Evolutionary conservation across 2,113 vertebrate species (phyloP).

Genomic region (Motacilla alba): DNA sequence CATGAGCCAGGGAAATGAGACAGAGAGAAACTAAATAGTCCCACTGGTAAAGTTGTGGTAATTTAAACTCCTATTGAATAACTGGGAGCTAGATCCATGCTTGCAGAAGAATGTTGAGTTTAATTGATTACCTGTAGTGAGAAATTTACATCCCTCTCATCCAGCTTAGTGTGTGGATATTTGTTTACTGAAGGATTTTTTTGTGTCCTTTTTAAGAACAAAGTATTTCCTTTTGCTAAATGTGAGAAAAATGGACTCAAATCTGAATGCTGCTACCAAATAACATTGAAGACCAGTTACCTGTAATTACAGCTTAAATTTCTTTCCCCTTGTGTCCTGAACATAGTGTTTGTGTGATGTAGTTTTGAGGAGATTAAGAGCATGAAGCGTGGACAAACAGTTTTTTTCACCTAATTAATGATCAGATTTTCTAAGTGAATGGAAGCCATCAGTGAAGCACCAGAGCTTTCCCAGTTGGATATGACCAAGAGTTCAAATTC

Average conservation of each 20-base stretch:
- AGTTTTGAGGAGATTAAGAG: background rate
- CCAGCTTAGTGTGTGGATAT: background rate
- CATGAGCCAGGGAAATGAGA: background rate
- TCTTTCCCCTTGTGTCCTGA: background rate
- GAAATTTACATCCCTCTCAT: background rate
- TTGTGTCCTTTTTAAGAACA: background rate
- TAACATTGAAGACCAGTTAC: background rate
- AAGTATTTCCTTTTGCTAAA: background rate
- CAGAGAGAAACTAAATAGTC: background rate
- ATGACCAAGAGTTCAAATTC: background rate
- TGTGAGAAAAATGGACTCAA: background rate
- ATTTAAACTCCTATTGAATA: background rate
- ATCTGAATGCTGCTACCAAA: background rate
- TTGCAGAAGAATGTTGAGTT: background rate
- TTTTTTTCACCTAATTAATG: background rate
- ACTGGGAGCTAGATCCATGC: background rate
- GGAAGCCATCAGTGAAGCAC: background rate
- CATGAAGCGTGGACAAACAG: background rate
- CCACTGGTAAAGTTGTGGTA: background rate
- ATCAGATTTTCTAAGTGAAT: background rate
- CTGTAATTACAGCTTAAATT: background rate
- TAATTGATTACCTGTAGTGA: background rate
- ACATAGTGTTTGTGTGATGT: background rate
- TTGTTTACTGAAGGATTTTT: background rate
- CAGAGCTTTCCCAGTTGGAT: background rate